Conservation (phyloP, 1,140 invertebrate species). For the Pogonomyrmex barbatus region DNA sequence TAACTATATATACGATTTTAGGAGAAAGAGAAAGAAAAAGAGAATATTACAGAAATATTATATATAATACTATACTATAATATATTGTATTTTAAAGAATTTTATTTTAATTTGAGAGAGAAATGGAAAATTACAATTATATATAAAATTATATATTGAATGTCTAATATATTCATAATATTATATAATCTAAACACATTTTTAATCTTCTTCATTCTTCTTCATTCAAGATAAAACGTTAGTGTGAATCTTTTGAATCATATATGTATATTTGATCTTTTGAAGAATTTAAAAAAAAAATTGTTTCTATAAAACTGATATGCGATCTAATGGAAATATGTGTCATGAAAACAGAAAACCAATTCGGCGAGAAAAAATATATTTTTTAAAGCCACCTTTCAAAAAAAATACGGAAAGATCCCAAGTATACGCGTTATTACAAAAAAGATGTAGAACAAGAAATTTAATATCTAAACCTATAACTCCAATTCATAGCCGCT, state of each 20-base stretch:
- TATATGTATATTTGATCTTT: neutral
- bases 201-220: neutral
- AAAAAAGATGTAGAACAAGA: too few relatives aligned
- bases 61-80: neutral
- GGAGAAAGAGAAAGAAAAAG: too few relatives aligned
- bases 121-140: neutral
- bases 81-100: neutral
- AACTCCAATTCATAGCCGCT: too few relatives aligned
- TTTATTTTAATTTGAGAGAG: neutral
- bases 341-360: conserved; percentile 56
- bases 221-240: conserved; percentile 30
- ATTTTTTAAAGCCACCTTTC: too few relatives aligned
- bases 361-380: conserved; percentile 38
- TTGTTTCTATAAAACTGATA: conserved; percentile 30
- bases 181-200: conserved; percentile 7
- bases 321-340: conserved; percentile 37
- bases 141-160: neutral
- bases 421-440: too few relatives aligned
- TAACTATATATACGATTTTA: too few relatives aligned
- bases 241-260: neutral
- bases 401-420: too few relatives aligned
- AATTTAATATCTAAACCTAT: too few relatives aligned
- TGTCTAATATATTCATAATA: neutral
- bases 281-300: neutral
- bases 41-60: too few relatives aligned